Evolutionary conservation across 2,797 vertebrate genomes (phyloP), one percentile per base, ranked within the genome.

Genomic region (Euphonia xanthogaster): DNA sequence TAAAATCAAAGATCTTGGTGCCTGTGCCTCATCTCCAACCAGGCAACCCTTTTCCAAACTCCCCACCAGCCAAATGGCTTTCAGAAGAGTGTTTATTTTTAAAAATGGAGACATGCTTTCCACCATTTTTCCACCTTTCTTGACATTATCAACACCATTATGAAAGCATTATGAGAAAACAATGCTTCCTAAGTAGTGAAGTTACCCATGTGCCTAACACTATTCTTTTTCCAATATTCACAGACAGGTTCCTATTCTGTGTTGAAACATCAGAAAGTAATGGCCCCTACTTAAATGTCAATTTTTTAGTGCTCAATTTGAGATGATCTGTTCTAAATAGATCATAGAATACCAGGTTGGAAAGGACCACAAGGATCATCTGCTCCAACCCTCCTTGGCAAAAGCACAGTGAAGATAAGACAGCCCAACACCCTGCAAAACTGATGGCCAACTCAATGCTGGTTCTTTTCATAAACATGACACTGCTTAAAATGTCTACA

Each of bases 241-340:
- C 80, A 54, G 18, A 72, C 10, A 79, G 51, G 53, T 1, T 6
- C 7, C 31, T 77, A 20, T n/a, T 83, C 44, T 48, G 33, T 55
- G 30, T 13, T 44, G 23, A 72, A 82, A 65, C 10, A 79, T 9
- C 14, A 10, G 15, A 82, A 90, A 58, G 10, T 20, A 65, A 75
- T 14, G 21, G 17, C 4, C 0, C 0, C 4, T 48, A 33, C 12
- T 60, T 50, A 75, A 73, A 63, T 24, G 68, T 0, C 15, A 27
- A 39, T 6, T 30, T 76, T 79, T 66, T 39, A 87, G 28, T 39
- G 75, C 9, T 37, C 37, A 40, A 4, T 12, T 50, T 33, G 28
- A 87, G 47, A 58, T 4, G 0, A 51, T 1, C 15, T 51, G 7
- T 55, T 58, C 30, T 53, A 74, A 60, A 76, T 0, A 90, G 14